These are phyloP conservation scores for Paratrypauchen microcephalus DNA, from an alignment of 2,797 vertebrate species.

Conservation along the genomic window DNA sequence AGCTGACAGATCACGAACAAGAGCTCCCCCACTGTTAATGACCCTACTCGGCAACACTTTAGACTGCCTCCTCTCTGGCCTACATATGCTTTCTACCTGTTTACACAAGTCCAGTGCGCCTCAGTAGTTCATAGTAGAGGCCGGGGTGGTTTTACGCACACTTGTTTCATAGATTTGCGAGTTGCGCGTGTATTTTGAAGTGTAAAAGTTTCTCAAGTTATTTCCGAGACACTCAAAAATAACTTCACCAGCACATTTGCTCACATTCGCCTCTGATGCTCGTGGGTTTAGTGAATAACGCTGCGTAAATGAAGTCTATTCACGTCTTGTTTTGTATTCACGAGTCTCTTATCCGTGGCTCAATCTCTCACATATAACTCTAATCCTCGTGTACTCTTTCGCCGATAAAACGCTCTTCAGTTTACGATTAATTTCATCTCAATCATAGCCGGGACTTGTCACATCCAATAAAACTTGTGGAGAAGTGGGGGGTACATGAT, in stretches of 20 bases:
- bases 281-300: constrained; percentile 47
- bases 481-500: constrained; percentile 59
- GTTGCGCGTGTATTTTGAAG: neutral
- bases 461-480: constrained; percentile 79
- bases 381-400: constrained; percentile 68
- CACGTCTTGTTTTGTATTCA: constrained; percentile 65
- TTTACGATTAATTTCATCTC: constrained; percentile 87
- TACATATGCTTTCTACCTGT: constrained; percentile 48
- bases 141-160: neutral
- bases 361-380: constrained; percentile 59
- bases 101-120: constrained; percentile 33
- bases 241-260: constrained; percentile 23
- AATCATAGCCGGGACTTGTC: constrained; percentile 77
- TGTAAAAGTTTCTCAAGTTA: constrained; percentile 1
- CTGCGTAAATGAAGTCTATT: constrained; percentile 54
- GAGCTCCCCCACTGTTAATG: constrained; percentile 68
- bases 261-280: constrained; percentile 25
- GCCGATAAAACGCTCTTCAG: constrained; percentile 78
- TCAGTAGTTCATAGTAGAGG: neutral
- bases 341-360: constrained; percentile 56
- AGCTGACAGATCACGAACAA: constrained; percentile 78
- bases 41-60: constrained; percentile 64
- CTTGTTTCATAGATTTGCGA: neutral
- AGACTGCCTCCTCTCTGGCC: constrained; percentile 47
- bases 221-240: neutral